These are phyloP conservation scores for Prenolepis imparis DNA, from an alignment of 2,888 invertebrate genomes.

Conservation along the genomic window DNA sequence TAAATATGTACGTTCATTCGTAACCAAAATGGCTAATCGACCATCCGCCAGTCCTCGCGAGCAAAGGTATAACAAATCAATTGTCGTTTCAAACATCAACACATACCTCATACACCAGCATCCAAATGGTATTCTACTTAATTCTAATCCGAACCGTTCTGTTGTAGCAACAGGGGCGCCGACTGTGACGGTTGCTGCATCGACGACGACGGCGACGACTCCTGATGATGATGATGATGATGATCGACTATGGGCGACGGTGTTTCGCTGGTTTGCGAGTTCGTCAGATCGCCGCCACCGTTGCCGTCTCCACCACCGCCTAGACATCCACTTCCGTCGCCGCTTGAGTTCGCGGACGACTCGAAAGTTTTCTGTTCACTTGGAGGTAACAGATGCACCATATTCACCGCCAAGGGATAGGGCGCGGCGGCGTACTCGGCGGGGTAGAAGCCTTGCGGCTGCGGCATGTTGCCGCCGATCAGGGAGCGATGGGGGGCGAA, in stretches of 20 bases:
- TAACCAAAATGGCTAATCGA: conserved; percentile 30
- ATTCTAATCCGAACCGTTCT: conserved; percentile 93
- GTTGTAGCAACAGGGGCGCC: conserved; percentile 90
- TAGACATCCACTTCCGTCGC: conserved; percentile 87
- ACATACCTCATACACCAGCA: conserved; percentile 41
- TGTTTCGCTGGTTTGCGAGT: conserved; percentile 75
- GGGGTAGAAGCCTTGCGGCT: conserved; percentile 92
- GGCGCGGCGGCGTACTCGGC: conserved; percentile 87
- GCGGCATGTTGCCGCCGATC: conserved; percentile 86
- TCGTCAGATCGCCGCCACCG: conserved; percentile 84
- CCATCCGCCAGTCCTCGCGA: conserved; percentile 15
- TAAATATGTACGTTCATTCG: background rate
- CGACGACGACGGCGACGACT: conserved; percentile 81
- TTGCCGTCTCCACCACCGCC: conserved; percentile 88
- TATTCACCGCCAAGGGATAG: conserved; percentile 94
- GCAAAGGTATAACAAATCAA: conserved; percentile 55
- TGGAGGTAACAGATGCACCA: conserved; percentile 94
- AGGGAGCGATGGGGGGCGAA: conserved; percentile 81
- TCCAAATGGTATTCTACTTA: conserved; percentile 41
- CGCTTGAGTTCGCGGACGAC: conserved; percentile 88
- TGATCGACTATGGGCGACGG: conserved; percentile 80
- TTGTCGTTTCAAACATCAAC: conserved; percentile 53
- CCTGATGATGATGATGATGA: conserved; percentile 74
- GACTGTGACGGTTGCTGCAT: conserved; percentile 88
- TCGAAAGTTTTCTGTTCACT: conserved; percentile 91